phyloP scores from a whole-genome alignment of 2,113 vertebrate genomes.

The Choloepus hoffmanni region DNA sequence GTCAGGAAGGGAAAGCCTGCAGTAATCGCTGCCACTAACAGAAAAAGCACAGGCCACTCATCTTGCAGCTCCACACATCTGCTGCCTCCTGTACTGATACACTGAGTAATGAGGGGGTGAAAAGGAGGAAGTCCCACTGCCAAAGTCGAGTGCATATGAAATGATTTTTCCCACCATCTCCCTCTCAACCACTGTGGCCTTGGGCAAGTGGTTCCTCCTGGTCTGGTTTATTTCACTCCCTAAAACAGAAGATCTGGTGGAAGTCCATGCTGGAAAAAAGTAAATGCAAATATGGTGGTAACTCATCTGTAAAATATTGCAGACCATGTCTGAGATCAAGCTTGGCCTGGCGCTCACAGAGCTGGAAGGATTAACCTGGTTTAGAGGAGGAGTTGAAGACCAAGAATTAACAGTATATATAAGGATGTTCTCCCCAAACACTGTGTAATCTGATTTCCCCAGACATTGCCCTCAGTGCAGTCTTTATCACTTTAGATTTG shows the following conservation, averaged over 20 bases:
- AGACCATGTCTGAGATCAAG: neutral
- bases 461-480: neutral
- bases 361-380: neutral
- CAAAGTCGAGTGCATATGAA: neutral
- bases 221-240: neutral
- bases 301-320: neutral
- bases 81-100: neutral
- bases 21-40: neutral
- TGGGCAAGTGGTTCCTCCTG: neutral
- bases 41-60: neutral
- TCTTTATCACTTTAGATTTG: neutral
- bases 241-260: neutral
- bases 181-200: neutral
- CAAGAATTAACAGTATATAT: fast-evolving
- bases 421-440: neutral
- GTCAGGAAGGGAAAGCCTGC: neutral
- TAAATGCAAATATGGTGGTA: neutral
- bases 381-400: neutral
- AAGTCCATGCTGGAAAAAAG: neutral
- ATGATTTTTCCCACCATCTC: neutral
- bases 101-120: neutral
- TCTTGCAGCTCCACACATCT: neutral
- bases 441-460: neutral
- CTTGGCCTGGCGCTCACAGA: neutral
- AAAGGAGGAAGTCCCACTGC: neutral